These are phyloP conservation scores for Sciurus carolinensis DNA, from an alignment of 2,797 vertebrate genomes.

Conservation along the genomic window DNA sequence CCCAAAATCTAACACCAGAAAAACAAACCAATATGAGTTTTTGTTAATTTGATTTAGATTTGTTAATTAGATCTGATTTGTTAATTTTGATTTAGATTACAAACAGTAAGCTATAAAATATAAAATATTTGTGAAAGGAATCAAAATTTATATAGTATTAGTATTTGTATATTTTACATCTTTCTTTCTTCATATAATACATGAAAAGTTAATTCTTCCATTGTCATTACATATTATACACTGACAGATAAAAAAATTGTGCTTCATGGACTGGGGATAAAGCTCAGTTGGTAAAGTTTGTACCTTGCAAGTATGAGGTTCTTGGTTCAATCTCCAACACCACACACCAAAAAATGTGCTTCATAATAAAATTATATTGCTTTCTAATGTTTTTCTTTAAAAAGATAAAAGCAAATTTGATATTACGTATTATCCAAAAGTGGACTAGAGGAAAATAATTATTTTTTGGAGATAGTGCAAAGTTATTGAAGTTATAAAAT, in stretches of 20 bases:
- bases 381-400: not conserved
- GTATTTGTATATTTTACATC: conserved; percentile 36
- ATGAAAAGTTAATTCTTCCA: not conserved
- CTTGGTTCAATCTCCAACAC: too few species aligned
- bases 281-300: too few species aligned
- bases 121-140: not conserved
- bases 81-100: conserved; percentile 31
- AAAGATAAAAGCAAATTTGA: not conserved
- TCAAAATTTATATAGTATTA: not conserved
- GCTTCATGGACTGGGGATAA: too few species aligned
- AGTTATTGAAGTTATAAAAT: conserved; percentile 23
- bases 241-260: not conserved
- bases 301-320: too few species aligned
- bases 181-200: conserved; percentile 2
- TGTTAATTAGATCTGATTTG: not conserved
- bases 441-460: not conserved
- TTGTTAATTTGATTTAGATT: conserved; percentile 26
- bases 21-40: not conserved
- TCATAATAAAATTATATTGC: not conserved
- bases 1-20: not conserved
- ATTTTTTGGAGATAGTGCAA: not conserved
- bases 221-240: conserved; percentile 8
- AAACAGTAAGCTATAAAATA: not conserved
- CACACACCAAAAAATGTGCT: not conserved
- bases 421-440: conserved; percentile 11